phyloP scores from a whole-genome alignment of 2,113 vertebrate species.

The Cinclus cinclus region DNA sequence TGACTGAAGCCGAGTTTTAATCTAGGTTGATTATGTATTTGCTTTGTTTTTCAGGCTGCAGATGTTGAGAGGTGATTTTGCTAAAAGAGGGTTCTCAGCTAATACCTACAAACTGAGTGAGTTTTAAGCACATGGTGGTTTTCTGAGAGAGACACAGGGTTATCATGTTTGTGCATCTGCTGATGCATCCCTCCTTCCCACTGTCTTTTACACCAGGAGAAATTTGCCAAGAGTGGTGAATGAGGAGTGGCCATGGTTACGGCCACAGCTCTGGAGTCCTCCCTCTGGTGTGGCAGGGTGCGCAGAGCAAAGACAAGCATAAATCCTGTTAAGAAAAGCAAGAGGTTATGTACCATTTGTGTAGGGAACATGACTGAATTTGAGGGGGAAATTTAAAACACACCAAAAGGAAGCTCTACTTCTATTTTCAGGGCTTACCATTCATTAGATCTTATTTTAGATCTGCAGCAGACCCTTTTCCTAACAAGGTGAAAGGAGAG shows the following conservation, averaged over 20 bases:
- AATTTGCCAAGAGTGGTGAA: constrained; percentile 40
- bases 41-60: constrained; percentile 7
- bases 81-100: not conserved
- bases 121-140: not conserved
- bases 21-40: constrained; percentile 33
- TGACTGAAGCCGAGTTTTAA: constrained; percentile 8
- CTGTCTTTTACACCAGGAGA: constrained; percentile 11
- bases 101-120: not conserved
- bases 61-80: constrained; percentile 34
- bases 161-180: constrained; percentile 17
- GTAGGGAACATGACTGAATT: constrained; percentile 40
- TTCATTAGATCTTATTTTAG: not conserved
- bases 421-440: constrained; percentile 1
- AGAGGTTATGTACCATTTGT: constrained; percentile 30
- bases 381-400: not conserved
- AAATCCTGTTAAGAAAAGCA: constrained; percentile 71
- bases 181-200: not conserved
- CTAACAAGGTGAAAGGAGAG: constrained; percentile 20
- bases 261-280: constrained; percentile 35
- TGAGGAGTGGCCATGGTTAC: constrained; percentile 64
- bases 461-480: not conserved
- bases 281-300: constrained; percentile 36
- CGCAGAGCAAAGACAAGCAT: constrained; percentile 23
- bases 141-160: not conserved
- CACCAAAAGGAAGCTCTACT: not conserved